Evolutionary conservation across 2,888 invertebrate species (phyloP), one percentile per base, ranked within the genome.

Genomic region (Electrophaes corylata): DNA sequence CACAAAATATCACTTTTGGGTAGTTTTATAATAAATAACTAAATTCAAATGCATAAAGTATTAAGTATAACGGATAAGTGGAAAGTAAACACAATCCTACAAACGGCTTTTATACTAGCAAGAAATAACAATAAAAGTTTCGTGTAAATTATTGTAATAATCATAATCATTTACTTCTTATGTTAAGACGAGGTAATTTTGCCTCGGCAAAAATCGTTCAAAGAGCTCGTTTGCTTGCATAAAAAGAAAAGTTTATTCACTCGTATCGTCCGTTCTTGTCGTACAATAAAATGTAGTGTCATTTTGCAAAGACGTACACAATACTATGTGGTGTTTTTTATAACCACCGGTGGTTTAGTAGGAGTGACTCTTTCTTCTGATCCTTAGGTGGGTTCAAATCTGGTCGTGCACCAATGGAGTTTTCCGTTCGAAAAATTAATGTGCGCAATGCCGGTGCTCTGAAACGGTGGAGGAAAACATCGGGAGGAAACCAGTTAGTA

Each of bases 271-370:
- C 39, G 39, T 31, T 37, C 44, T 37, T 43, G 16, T 23, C 20
- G 31, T 23, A 53, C 29, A 45, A 46, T 55, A 41, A 54, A 55
- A 50, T 35, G 31, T 58, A 48, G 37, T 47, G 46, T 47, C 29
- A 43, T 50, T 58, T 45, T 53, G 48, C 53, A 19, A 43, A 31
- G 46, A 46, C 46, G 31, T 50, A 23, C 6, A 14, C 29, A 11
- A 5, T 4, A 12, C 5, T 45, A 67, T 57, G 63, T 62, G 57
- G 65, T 66, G 64, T 62, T 62, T 65, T 66, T 66, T 29, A 66
- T 62, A 66, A 69, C n/a, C n/a, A n/a, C n/a, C n/a, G n/a, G n/a
- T n/a, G n/a, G n/a, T n/a, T n/a, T n/a, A n/a, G n/a, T n/a, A n/a
- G n/a, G n/a, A n/a, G n/a, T n/a, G n/a, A n/a, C n/a, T n/a, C n/a